Evolutionary conservation across 2,113 vertebrate species (phyloP), one percentile per base, ranked within the genome.

Genomic region (Seriola quinqueradiata): DNA sequence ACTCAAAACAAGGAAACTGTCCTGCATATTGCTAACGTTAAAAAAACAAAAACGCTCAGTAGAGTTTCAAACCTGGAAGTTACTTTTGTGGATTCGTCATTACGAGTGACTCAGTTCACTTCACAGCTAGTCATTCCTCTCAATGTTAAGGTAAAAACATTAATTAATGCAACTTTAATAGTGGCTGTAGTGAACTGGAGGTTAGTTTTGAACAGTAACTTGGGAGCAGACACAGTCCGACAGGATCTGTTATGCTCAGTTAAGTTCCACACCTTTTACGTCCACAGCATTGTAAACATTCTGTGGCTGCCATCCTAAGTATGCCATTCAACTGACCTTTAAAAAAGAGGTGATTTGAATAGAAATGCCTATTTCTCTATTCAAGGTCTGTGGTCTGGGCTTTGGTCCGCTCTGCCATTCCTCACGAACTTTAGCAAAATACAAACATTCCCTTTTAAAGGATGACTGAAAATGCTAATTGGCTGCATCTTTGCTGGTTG

Each of bases 281-380:
- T 16, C 40, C 59, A 17, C 63, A 10, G 46, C 52, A 0, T 38
- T 17, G 21, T 23, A 60, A 79, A 74, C 55, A 50, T 32, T 71
- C 54, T 40, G 21, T 4, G 64, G 61, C n/a, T 8, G 46, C 76
- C 57, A 55, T 70, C 65, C 48, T 68, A 25, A 52, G 1, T 19
- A 19, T 77, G 71, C 59, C 81, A 74, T 60, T 42, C 55, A 32
- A 38, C 38, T 66, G 77, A 89, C 85, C 89, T 89, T 82, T 79
- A 42, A 66, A 54, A 63, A 63, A 65, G 64, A 70, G 48, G 13
- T 13, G 74, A 71, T 65, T 74, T 76, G 0, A 89, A 87, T 75
- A 60, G 65, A 83, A 70, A 75, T 68, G 70, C 9, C 70, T 75
- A 25, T 77, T 77, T 65, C 50, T 54, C n/a, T 11, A 48, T 42